phyloP scores from a whole-genome alignment of 1,140 invertebrate genomes.

The Drosophila pallidifrons region DNA sequence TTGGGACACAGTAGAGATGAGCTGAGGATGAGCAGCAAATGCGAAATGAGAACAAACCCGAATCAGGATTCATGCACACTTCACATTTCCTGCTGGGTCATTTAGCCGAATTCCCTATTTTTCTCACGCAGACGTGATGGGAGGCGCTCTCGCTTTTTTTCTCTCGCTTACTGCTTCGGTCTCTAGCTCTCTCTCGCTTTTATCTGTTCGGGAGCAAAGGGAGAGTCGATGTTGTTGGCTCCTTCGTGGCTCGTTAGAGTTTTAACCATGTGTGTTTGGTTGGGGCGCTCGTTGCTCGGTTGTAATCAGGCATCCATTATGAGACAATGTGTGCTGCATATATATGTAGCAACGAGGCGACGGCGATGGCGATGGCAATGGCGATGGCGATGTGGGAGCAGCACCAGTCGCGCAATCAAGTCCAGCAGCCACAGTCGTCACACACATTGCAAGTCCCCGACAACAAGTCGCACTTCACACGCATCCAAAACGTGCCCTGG shows the following conservation, averaged over 20 bases:
- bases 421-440: slow-evolving; percentile 56
- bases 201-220: not conserved
- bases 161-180: not conserved
- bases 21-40: not conserved
- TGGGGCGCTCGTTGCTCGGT: slow-evolving; percentile 41
- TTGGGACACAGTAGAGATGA: no score
- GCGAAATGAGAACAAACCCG: slow-evolving; percentile 5
- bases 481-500: slow-evolving; percentile 48
- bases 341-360: slow-evolving; percentile 29
- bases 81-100: slow-evolving; percentile 34
- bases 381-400: slow-evolving; percentile 16
- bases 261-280: slow-evolving; percentile 46
- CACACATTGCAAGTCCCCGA: slow-evolving; percentile 54
- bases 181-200: no score
- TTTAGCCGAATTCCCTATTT: slow-evolving; percentile 23
- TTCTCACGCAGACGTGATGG: slow-evolving; percentile 44
- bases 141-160: slow-evolving; percentile 12
- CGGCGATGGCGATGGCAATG: no score
- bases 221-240: slow-evolving; percentile 6
- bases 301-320: slow-evolving; percentile 57
- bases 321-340: slow-evolving; percentile 47
- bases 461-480: slow-evolving; percentile 49
- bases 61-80: not conserved
- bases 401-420: slow-evolving; percentile 45
- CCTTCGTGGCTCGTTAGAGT: slow-evolving; percentile 54